Base-by-base conservation (phyloP, 2,888 invertebrate genomes). In the Chaitophorus viminalis region DNA sequence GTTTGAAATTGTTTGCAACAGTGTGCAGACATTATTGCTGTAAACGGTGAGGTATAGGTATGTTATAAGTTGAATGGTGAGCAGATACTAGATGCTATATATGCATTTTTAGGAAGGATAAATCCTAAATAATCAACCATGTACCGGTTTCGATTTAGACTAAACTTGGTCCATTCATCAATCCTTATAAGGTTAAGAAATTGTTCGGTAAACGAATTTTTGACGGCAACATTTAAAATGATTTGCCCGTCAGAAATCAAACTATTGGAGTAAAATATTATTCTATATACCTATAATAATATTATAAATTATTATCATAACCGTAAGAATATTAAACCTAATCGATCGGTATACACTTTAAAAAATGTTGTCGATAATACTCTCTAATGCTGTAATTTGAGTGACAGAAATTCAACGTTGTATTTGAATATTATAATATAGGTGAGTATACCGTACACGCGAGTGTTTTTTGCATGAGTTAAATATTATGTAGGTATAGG, bases 81-180 rank as follows among this genome's bases (percentile, higher is more conserved):
- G 36, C 65, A 46, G 72, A 70, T 31, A 31, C 60, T 76, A 46
- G 72, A 70, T 31, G 46, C 60, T 74, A 54, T 68, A 31, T 77
- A 60, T 36, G 36, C 29, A 60, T 86, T 60, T 68, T 84, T 25
- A 79, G 60, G 70, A 78, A 60, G 68, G 29, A 86, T 86, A 79
- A 79, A 70, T 70, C 72, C 46, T 54, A 8, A 86, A 86, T 86
- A 79, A n/a, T 77, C 39, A 70, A 52, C 21, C 72, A 86, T 25
- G 79, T 86, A 86, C 86, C 78, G 86, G 86, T 86, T 86, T 70
- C 72, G 52, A 70, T 78, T 86, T 78, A 52, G 68, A n/a, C 70
- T 29, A 25, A 33, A 72, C 46, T 72, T 52, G 17, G 33, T 60
- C n/a, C 76, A 84, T 84, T 77, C 52, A 54, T 86, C 86, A 86